Evolutionary conservation across 2,113 vertebrate genomes (phyloP).

Genomic region (Gracilinanus agilis): DNA sequence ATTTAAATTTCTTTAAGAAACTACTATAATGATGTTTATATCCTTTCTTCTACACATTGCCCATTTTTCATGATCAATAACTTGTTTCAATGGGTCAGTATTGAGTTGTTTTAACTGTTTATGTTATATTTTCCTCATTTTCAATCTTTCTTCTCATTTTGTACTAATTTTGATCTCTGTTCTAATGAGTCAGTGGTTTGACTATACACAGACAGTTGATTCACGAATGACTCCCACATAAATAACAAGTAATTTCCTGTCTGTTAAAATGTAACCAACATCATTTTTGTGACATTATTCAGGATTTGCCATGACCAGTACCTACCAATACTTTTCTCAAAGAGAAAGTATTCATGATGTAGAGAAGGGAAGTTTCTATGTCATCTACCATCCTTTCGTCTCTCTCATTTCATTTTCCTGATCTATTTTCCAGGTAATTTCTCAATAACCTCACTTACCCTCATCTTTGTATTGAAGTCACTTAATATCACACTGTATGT

Average conservation of each 20-base stretch:
- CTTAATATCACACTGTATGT: background rate
- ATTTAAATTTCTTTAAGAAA: background rate
- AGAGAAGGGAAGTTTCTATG: background rate
- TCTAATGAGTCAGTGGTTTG: conserved; percentile 7
- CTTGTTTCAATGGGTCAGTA: background rate
- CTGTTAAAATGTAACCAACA: background rate
- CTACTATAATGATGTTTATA: background rate
- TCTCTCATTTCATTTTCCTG: background rate
- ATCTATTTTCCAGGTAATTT: background rate
- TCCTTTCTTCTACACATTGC: background rate
- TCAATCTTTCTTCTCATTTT: background rate
- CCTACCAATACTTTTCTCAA: background rate
- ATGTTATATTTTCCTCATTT: background rate
- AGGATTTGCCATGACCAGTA: background rate
- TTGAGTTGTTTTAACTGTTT: background rate
- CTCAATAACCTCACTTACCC: background rate
- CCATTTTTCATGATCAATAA: background rate
- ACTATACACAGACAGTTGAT: background rate
- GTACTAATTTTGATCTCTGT: background rate
- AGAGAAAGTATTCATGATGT: background rate
- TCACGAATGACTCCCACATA: background rate
- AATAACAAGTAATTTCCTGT: background rate
- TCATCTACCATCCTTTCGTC: background rate
- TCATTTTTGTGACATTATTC: conserved; percentile 2
- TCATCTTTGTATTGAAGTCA: background rate